Base-by-base conservation (phyloP, 1,140 invertebrate genomes). In the Diabrotica undecimpunctata region DNA sequence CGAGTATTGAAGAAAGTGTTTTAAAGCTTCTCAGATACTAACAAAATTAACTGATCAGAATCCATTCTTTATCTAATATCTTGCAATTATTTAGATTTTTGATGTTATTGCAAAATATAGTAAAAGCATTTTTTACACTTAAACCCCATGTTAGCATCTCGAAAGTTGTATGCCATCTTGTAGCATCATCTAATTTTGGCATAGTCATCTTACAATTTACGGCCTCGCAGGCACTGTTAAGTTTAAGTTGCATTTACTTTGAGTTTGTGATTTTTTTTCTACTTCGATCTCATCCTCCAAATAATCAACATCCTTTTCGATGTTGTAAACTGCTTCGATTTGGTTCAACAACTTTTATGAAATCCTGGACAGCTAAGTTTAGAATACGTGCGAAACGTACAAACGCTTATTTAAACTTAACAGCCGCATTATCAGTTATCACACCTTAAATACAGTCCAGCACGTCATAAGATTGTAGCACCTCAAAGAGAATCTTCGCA, bases 291-390 rank as follows among this genome's bases (percentile, higher is more conserved):
- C 55, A 2, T 57, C n/a, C 25, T 25, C 35, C 55, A 36, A 57
- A n/a, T n/a, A n/a, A n/a, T n/a, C n/a, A n/a, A n/a, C n/a, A 57
- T 57, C 25, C 55, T 57, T 57, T 57, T 57, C 36, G 5, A 57
- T 57, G 39, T 46, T 10, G n/a, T 46, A 46, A 46, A 46, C 39
- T 8, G 7, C 11, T 46, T 8, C 39, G 7, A 46, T 46, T 57
- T 57, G 55, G 25, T 57, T 57, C 55, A 57, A 57, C 55, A 57
- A 57, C 55, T 57, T 57, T 46, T 10, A 46, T 46, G 36, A 57
- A 57, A 57, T 57, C 12, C 55, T 57, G 55, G 12, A 57, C n/a
- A 57, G 55, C 2, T 57, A 4, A 35, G 35, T 57, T 57, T 35
- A 57, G 55, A 36, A 57, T 25, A 57, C 36, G 55, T 57, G 36